Evolutionary conservation across 2,797 vertebrate genomes (phyloP), one percentile per base, ranked within the genome.

Genomic region (Gobionotothen gibberifrons): DNA sequence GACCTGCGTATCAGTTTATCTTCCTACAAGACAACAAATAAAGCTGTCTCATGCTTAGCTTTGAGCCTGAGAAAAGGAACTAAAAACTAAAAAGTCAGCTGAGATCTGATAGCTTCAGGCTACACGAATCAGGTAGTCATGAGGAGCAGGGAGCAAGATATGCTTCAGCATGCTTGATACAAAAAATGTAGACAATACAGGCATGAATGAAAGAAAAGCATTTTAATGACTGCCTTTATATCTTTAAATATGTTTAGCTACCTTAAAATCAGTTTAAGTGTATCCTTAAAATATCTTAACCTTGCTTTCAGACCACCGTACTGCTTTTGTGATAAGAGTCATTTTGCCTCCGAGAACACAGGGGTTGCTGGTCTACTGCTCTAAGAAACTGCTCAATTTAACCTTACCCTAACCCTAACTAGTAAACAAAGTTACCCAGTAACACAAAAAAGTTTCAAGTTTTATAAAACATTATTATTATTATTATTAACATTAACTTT

Each of bases 41-140:
- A 64, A 80, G 62, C 80, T 48, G 13, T 74, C 43, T 84, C 57
- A 69, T 49, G 68, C 64, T 70, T 69, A 54, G 47, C 72, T 76
- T 29, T 55, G 4, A 63, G 66, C 49, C 66, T 5, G 22, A 59
- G 60, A 70, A 16, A 56, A 62, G 12, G 40, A 36, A 22, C 1
- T 12, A 26, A 64, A 57, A 29, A 46, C 40, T 22, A 43, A 43
- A 39, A 74, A 79, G 78, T 85, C 54, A 84, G 43, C 58, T 51
- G 49, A 72, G 69, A 68, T 71, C 21, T 10, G 14, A 44, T 59
- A 26, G 69, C 78, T 79, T 49, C 19, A 42, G 81, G 81, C 54
- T 58, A 42, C 22, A 62, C 22, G 40, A 70, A 54, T 49, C 43
- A 52, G 19, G 22, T 63, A 71, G 75, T 79, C 74, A 76, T 60